A percentile compares a stretch with the other conserved stretches of the same genome.
phyloP scores from a whole-genome alignment of 2,113 vertebrate species.

The Fregetta grallaria region DNA sequence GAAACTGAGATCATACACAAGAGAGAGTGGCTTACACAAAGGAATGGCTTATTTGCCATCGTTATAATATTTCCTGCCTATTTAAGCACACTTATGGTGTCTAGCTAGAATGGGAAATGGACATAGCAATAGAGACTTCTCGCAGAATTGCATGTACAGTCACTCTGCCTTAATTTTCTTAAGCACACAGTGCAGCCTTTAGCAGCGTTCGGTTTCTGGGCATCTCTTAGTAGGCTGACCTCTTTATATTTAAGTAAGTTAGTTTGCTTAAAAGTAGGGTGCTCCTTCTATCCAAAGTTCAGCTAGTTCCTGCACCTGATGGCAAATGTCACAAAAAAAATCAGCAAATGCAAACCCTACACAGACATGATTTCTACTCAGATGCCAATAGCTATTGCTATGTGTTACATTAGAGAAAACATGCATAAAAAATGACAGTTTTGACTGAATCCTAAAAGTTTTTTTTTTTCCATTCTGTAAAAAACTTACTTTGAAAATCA shows the following conservation, averaged over 20 bases:
- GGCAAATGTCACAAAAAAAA: background rate
- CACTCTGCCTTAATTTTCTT: constrained; percentile 1
- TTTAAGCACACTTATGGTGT: background rate
- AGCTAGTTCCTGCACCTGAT: background rate
- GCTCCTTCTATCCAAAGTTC: background rate
- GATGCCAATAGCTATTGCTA: background rate
- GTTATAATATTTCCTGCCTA: background rate
- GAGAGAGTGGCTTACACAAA: background rate
- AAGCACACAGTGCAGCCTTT: background rate
- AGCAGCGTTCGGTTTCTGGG: background rate
- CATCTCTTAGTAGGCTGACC: background rate
- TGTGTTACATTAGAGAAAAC: background rate
- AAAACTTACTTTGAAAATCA: background rate
- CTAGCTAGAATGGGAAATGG: background rate
- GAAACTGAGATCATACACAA: background rate
- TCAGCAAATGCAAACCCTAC: background rate
- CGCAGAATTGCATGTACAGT: background rate
- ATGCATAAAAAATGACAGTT: background rate
- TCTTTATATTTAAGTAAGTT: constrained; percentile 33
- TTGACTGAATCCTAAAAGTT: background rate
- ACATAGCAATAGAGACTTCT: background rate
- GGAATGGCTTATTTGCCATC: background rate
- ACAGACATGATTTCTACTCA: background rate
- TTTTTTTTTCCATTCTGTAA: background rate
- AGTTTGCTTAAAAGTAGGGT: background rate